Conservation (phyloP, 2,888 invertebrate species). For the Noctuana brunneofusca region DNA sequence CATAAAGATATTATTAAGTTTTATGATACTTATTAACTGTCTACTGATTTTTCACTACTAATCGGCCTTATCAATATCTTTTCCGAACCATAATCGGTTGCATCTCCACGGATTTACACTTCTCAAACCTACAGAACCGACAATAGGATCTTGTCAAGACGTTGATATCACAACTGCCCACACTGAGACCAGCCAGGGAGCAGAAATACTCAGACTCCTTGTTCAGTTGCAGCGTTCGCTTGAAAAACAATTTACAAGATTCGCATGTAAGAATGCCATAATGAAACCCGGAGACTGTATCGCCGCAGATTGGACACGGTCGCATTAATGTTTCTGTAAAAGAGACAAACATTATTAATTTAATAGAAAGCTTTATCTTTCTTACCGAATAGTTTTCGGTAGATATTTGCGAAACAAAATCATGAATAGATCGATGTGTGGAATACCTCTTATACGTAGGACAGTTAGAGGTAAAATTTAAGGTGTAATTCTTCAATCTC, state of each 20-base stretch:
- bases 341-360: not conserved
- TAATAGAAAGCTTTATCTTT: no score
- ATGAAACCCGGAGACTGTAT: slow-evolving; percentile 51
- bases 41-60: no score
- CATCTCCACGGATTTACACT: slow-evolving; percentile 56
- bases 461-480: no score
- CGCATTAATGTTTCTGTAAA: not conserved
- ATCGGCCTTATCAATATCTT: not conserved
- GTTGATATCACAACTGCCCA: slow-evolving; percentile 45
- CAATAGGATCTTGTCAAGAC: slow-evolving; percentile 52
- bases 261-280: slow-evolving; percentile 60
- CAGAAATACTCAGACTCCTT: slow-evolving; percentile 53
- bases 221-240: slow-evolving; percentile 51
- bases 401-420: no score
- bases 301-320: slow-evolving; percentile 56
- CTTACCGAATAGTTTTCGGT: no score
- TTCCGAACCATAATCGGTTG: slow-evolving; percentile 44
- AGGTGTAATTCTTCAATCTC: no score
- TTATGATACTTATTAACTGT: no score
- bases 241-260: slow-evolving; percentile 64
- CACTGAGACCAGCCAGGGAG: not conserved
- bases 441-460: no score
- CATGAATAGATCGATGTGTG: no score
- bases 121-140: slow-evolving; percentile 50
- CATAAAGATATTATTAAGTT: no score